Conservation (phyloP, 2,113 vertebrate species). For the Romanogobio albipinnatus region DNA sequence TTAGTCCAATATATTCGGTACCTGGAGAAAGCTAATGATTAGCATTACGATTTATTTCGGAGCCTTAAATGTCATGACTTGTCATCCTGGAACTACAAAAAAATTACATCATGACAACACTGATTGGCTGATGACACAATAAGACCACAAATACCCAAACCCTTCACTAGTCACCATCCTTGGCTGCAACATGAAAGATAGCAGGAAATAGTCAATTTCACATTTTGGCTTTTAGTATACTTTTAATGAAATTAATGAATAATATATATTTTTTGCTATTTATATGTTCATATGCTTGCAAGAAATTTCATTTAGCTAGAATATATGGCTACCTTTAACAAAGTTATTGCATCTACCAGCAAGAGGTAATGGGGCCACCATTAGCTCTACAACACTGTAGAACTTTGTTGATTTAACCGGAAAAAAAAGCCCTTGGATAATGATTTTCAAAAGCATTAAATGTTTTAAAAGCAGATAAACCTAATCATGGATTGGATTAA, state of each 20-base stretch:
- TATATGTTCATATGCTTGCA: not conserved
- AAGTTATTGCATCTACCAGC: not conserved
- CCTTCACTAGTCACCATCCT: not conserved
- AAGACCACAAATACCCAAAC: not conserved
- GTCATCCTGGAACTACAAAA: no score
- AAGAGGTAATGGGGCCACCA: not conserved
- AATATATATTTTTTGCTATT: not conserved
- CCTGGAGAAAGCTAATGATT: not conserved
- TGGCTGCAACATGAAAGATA: not conserved
- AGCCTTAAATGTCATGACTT: not conserved
- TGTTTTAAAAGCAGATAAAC: not conserved
- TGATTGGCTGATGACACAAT: no score
- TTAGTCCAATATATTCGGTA: no score
- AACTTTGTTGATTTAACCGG: not conserved
- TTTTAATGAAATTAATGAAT: not conserved
- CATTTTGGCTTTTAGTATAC: not conserved
- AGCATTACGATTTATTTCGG: not conserved
- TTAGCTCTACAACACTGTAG: not conserved
- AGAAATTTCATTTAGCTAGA: not conserved
- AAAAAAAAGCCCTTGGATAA: not conserved
- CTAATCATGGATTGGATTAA: not conserved
- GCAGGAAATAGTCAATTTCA: not conserved
- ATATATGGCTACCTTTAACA: not conserved
- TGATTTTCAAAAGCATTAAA: not conserved
- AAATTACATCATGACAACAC: no score